Evolutionary conservation across 2,797 vertebrate genomes (phyloP), one percentile per base, ranked within the genome.

Genomic region (Trematomus bernacchii): DNA sequence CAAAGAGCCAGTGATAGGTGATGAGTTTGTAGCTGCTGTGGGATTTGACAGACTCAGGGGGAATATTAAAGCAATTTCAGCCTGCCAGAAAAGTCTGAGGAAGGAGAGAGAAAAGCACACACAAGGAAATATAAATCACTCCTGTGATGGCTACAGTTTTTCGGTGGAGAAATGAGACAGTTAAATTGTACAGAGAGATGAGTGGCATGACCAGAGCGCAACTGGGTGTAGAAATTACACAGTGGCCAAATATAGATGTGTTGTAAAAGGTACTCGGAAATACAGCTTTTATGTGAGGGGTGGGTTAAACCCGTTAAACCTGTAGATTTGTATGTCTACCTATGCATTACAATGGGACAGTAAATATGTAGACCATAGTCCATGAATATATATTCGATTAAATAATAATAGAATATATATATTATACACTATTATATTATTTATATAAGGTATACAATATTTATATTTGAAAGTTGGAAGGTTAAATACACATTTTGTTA

Each of bases 21-120:
- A 94, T 94, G 92, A 93, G 93, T 91, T 90, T 85, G 84, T 87
- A 83, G 85, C 86, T 90, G 89, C 87, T 61, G 86, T 85, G 91
- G 87, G 88, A 93, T 93, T 89, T 83, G 87, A 89, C 90, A 87
- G 87, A 90, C 91, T 93, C 88, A 59, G 43, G 90, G 91, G 92
- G 92, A 94, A 92, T 94, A 94, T 93, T 95, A 93, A 94, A 94
- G 91, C 91, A 94, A 94, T 93, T 93, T 93, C 83, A 88, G 84
- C 75, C 90, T 93, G 94, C 87, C 92, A 91, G 85, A 85, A 84
- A 90, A 86, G 82, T 88, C 77, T 15, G 79, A 75, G 67, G 82
- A 83, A 53, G 73, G 73, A 73, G 81, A 84, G 53, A 71, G 70
- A 65, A 76, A 91, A 74, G 85, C 77, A 86, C 85, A 90, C 76